These are phyloP conservation scores for Synanceia verrucosa DNA, from an alignment of 2,797 vertebrate species.

Conservation along the genomic window DNA sequence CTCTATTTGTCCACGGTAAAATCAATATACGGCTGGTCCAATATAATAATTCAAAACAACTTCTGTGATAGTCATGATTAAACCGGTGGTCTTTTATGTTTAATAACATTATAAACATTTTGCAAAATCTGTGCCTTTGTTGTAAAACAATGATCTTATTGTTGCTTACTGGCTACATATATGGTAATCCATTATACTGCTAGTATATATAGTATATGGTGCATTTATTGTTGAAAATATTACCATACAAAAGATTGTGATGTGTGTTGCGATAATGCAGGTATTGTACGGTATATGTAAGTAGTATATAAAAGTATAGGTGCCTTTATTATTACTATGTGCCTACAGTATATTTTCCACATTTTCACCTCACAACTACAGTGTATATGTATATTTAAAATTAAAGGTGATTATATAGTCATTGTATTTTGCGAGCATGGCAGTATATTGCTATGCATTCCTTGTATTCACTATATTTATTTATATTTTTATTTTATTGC, in stretches of 20 bases:
- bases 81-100: background rate
- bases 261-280: background rate
- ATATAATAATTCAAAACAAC: background rate
- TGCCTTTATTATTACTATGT: background rate
- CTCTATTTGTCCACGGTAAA: conserved; percentile 6
- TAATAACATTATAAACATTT: background rate
- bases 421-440: background rate
- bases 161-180: background rate
- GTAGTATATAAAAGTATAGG: background rate
- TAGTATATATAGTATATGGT: background rate
- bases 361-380: background rate
- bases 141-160: background rate
- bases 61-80: background rate
- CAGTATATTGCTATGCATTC: background rate
- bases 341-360: background rate
- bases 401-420: background rate
- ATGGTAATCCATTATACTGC: background rate
- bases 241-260: background rate
- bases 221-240: background rate
- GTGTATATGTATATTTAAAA: background rate
- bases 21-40: conserved; percentile 1
- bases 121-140: background rate
- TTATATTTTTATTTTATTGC: too few relatives aligned
- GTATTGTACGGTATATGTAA: background rate
- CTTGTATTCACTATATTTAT: background rate